Evolutionary conservation across 2,888 invertebrate genomes (phyloP), one percentile per base, ranked within the genome.

Genomic region (Drosophila macrospina): DNA sequence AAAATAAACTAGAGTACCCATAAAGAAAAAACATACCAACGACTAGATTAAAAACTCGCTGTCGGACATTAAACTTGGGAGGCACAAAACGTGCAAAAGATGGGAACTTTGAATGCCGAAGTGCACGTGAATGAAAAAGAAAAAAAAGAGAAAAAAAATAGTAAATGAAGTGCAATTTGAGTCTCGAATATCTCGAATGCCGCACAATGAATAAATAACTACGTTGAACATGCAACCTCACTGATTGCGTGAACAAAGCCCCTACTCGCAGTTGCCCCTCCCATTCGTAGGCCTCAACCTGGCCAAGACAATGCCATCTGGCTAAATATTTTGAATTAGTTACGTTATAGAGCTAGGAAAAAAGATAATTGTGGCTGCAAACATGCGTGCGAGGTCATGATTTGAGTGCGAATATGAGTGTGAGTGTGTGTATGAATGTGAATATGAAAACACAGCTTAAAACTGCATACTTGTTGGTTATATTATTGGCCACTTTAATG

Each of bases 21-120:
- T 56, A 59, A 55, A 51, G 34, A 20, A n/a, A 24, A 37, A 39
- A 39, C 20, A 10, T 48, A 28, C 28, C 50, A 34, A 28, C 13
- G 45, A 64, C 59, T 34, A 59, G 65, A 59, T 52, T 60, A 20
- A 44, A 55, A 20, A 69, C 44, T 44, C 56, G 55, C 41, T 54
- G 81, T 83, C 82, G 87, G 82, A 78, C 82, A 77, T 87, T 83
- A 83, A 83, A 83, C 83, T 72, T 83, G 88, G 20, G 52, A 30
- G 45, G 54, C 36, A 37, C 51, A 74, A 74, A 74, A 74, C 51
- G 74, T 79, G 79, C 74, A 70, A 68, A 50, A 80, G 73, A 69
- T 83, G 88, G 83, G 83, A 83, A 82, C 56, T 79, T 84, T 61
- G 78, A 60, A 51, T 56, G 42, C 42, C 54, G 64, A 56, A 37